Percentiles rank a stretch among this genome's conserved stretches.
Evolutionary conservation across 2,113 vertebrate species (phyloP).

Genomic region (Poecilia latipinna): DNA sequence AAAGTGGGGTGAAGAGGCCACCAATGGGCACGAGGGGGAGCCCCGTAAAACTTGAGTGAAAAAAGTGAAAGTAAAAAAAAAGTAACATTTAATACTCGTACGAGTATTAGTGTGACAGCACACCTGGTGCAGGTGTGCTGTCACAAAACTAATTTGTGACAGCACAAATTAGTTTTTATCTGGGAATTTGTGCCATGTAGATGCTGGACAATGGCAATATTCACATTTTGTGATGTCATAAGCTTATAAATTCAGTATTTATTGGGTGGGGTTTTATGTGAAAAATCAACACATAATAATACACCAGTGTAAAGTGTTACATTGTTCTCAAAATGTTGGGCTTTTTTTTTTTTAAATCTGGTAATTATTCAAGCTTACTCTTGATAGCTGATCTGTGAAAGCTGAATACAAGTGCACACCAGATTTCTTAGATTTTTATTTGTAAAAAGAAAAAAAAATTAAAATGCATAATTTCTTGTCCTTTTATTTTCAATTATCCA

Average conservation of each 20-base stretch:
- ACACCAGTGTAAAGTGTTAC: neutral
- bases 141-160: no score
- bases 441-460: no score
- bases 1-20: no score
- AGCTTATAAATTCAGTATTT: neutral
- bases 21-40: no score
- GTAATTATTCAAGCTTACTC: neutral
- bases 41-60: no score
- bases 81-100: no score
- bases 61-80: no score
- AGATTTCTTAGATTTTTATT: no score
- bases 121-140: no score
- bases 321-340: neutral
- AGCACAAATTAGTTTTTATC: conserved; percentile 23
- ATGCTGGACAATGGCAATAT: conserved; percentile 15
- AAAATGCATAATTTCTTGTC: neutral
- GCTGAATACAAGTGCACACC: no score
- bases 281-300: neutral
- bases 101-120: no score
- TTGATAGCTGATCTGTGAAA: neutral
- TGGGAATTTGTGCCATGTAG: conserved; percentile 18
- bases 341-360: neutral
- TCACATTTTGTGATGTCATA: neutral
- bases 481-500: neutral
- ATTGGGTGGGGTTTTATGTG: neutral